Base-by-base conservation (phyloP, 2,113 vertebrate genomes). In the Genyomyrus donnyi region DNA sequence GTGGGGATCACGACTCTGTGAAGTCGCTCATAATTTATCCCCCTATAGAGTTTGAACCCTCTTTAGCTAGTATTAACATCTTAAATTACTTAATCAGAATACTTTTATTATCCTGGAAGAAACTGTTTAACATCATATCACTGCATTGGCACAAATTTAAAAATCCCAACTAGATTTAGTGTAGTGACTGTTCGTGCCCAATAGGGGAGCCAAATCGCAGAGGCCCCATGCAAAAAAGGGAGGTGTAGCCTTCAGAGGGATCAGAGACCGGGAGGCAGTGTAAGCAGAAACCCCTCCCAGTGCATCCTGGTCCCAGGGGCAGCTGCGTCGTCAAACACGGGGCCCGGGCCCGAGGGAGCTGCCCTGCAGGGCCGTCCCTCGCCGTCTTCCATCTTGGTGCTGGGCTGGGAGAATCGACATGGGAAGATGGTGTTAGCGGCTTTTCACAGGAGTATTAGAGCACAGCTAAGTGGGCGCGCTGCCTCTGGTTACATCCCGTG, bases 371-470 rank as follows among this genome's bases (percentile, higher is more conserved):
- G 93, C 90, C 91, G 83, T 24, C 5, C 74, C 92, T 52, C 24
- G 5, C 88, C 83, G 48, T 93, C 95, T 94, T 95, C 93, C 88
- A 92, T 95, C 95, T 94, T 91, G 91, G 90, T 90, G 93, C 94
- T 90, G 93, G 93, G 92, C 94, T 91, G 93, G 94, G 94, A 94
- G 19, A 94, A 93, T 94, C 91, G 94, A 94, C 95, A 96, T 95
- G 96, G 96, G 94, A 95, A 96, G 96, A 95, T 91, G 95, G 94
- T 94, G 93, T 92, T 93, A 93, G 91, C 94, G 93, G 92, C 93
- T 95, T 96, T 96, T 96, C 96, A 96, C 96, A 96, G 96, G 96
- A 96, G 96, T 96, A 96, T 96, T 96, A 95, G 92, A 95, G 95
- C 94, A 94, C 96, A 96, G 94, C 92, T 91, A 92, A 90, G 92